Percentiles rank a stretch among this genome's conserved stretches.
These are phyloP conservation scores for Triplophysa dalaica DNA, from an alignment of 2,113 vertebrate genomes.

Conservation along the genomic window DNA sequence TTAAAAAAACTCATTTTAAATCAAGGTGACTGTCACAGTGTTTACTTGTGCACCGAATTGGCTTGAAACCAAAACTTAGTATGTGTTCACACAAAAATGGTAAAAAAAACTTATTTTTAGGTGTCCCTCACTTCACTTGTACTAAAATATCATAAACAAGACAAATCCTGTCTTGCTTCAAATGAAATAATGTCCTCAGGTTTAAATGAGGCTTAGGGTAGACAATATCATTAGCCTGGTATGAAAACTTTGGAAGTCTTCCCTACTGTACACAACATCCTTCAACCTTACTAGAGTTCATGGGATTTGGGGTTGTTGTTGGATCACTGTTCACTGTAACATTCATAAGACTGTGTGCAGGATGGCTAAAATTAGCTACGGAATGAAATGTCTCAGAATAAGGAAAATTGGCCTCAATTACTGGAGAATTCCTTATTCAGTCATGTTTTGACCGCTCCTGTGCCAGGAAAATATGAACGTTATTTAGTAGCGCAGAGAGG, in stretches of 20 bases:
- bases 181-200: not conserved
- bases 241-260: not conserved
- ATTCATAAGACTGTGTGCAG: slow-evolving; percentile 18
- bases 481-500: slow-evolving; percentile 19
- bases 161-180: not conserved
- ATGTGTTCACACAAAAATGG: no score
- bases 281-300: slow-evolving; percentile 20
- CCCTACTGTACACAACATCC: slow-evolving; percentile 1
- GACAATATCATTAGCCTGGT: no score
- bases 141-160: no score
- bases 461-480: slow-evolving; percentile 61
- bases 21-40: not conserved
- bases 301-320: slow-evolving; percentile 35
- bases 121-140: no score
- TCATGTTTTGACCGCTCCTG: slow-evolving; percentile 56
- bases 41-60: not conserved
- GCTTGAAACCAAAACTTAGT: no score
- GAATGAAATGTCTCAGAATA: slow-evolving; percentile 53
- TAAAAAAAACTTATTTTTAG: no score
- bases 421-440: slow-evolving; percentile 54
- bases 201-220: no score
- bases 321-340: slow-evolving; percentile 37
- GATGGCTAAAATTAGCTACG: slow-evolving; percentile 53
- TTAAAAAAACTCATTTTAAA: not conserved
- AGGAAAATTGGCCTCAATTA: slow-evolving; percentile 56